Conservation (phyloP, 1,140 invertebrate species). For the Probaryconus sp. region DNA sequence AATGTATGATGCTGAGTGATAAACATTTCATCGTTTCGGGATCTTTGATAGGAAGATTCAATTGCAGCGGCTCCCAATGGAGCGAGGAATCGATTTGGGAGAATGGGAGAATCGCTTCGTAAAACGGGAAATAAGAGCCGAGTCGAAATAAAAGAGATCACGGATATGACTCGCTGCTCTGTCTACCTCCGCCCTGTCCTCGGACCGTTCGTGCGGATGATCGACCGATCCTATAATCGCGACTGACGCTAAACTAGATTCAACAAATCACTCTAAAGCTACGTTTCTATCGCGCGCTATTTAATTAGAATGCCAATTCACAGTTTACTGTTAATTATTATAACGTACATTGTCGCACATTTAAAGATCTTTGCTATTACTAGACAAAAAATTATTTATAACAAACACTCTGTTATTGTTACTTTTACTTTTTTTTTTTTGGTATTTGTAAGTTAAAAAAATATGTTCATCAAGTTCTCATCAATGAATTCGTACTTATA, state of each 20-base stretch:
- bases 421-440: too few relatives aligned
- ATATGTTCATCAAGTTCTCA: too few relatives aligned
- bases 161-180: constrained; percentile 13
- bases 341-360: too few relatives aligned
- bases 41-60: constrained; percentile 54
- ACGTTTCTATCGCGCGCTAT: constrained; percentile 8
- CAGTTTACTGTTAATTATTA: constrained; percentile 44
- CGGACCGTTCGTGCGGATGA: constrained; percentile 41
- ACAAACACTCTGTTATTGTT: too few relatives aligned
- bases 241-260: constrained; percentile 40
- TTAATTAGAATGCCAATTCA: constrained; percentile 29
- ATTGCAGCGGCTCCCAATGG: constrained; percentile 56
- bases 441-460: too few relatives aligned
- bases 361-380: too few relatives aligned
- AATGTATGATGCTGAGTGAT: constrained; percentile 41
- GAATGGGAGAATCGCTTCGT: constrained; percentile 37
- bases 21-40: constrained; percentile 50
- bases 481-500: too few relatives aligned
- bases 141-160: constrained; percentile 58
- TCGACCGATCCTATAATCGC: constrained; percentile 48
- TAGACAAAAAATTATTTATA: too few relatives aligned
- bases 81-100: constrained; percentile 52
- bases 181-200: constrained; percentile 23
- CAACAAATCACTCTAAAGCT: constrained; percentile 39
- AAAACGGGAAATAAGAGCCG: constrained; percentile 54